A percentile compares a stretch with the other conserved stretches of the same genome.
Conservation (phyloP, 2,113 vertebrate genomes). For the Xenopus tropicalis region DNA sequence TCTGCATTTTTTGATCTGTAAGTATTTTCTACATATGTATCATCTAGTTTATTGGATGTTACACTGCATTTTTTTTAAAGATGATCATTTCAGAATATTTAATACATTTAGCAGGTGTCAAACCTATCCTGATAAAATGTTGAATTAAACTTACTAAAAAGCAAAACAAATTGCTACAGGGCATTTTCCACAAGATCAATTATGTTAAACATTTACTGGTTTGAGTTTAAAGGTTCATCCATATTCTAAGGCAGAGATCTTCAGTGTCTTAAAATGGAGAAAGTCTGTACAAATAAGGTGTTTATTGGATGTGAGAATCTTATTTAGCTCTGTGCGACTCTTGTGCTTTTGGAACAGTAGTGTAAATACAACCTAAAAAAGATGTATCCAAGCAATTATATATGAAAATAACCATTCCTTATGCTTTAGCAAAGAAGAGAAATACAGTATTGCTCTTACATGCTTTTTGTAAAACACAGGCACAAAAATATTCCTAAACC, state of each 20-base stretch:
- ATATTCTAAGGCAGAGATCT: not conserved
- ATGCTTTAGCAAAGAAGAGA: not conserved
- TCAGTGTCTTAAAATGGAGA: not conserved
- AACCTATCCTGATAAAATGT: slow-evolving; percentile 8
- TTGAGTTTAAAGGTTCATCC: not conserved
- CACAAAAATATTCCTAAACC: no score
- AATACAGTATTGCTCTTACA: not conserved
- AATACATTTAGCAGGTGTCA: slow-evolving; percentile 7
- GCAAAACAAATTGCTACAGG: slow-evolving; percentile 3
- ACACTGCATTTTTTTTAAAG: not conserved
- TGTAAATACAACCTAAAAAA: not conserved
- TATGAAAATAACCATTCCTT: not conserved
- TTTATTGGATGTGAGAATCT: not conserved
- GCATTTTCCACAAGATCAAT: slow-evolving; percentile 12
- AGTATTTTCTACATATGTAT: not conserved
- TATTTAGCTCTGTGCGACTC: slow-evolving; percentile 8
- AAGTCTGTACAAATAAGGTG: not conserved
- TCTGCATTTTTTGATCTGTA: not conserved
- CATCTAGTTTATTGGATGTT: not conserved
- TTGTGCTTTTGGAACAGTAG: not conserved
- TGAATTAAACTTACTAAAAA: slow-evolving; percentile 6
- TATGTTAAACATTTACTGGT: slow-evolving; percentile 10
- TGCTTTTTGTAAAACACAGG: no score
- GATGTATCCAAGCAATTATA: not conserved
- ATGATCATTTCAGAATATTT: slow-evolving; percentile 5